Evolutionary conservation across 2,113 vertebrate species (phyloP), one percentile per base, ranked within the genome.

Genomic region (Plecturocebus donacophilus): DNA sequence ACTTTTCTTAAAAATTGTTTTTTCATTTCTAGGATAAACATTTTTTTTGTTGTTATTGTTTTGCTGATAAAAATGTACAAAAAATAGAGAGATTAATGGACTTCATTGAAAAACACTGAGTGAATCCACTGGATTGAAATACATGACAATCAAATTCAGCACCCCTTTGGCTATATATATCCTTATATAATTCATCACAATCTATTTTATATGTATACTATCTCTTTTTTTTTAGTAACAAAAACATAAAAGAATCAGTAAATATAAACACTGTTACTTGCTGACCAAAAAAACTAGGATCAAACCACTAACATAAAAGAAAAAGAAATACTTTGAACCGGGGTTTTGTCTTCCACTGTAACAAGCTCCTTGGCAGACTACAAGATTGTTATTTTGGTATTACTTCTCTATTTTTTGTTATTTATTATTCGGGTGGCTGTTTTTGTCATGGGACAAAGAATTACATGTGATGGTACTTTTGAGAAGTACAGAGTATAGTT

Each of bases 31-130:
- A 90, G 23, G 45, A 66, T 61, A 82, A 32, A 52, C 5, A 23
- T 58, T 19, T 19, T n/a, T 35, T 68, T 64, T 58, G 56, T 42
- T 42, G 42, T 92, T n/a, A n/a, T n/a, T 85, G 23, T 79, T 93
- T 97, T 90, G 64, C 8, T 79, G 86, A 90, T 83, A 20, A 81
- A 96, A 94, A 92, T 66, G 56, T 85, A 80, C 6, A 84, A 95
- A 87, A 91, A 68, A 38, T 58, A 90, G 27, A 91, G 70, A 90
- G 87, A 93, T 58, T 40, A 87, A 84, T 66, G 11, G 16, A 54
- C 16, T 87, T 97, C 58, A 77, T 6, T 4, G 70, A 38, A 90
- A 94, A 95, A 93, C 52, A 20, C 35, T 73, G 45, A 87, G 79
- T 75, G 32, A 89, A 90, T 76, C 87, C 8, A 3, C 17, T 94